Evolutionary conservation across 2,797 vertebrate genomes (phyloP), one percentile per base, ranked within the genome.

Genomic region (Dendrocincla tyrannina): DNA sequence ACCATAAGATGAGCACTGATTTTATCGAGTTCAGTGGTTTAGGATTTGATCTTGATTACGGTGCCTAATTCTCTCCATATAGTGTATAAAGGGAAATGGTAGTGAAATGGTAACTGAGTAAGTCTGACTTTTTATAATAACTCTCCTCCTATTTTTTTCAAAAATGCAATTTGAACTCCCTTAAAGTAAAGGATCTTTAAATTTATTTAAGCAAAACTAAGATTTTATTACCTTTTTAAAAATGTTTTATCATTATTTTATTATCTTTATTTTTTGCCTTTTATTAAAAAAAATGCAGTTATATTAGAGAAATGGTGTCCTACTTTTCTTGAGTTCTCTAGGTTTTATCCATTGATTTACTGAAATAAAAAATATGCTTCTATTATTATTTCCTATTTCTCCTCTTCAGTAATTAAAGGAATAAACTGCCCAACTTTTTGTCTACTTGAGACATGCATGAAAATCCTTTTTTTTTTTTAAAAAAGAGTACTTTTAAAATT

Each of bases 1-100:
- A 28, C 42, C 64, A 58, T 30, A 15, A 88, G 22, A 37, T 0
- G 1, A 59, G 5, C 1, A 0, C 4, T 23, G 35, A 25, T 55
- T 89, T 85, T 69, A 42, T 24, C 47, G 44, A 72, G 82, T 56
- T 46, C 32, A 35, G 27, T 46, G 18, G 11, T 86, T 86, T 67
- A 77, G 42, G 12, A 53, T 75, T 64, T 78, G 8, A 27, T 52
- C 15, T 66, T 60, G 32, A 41, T 68, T 56, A 73, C 55, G 17
- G 11, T 60, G 32, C 5, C 9, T 39, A 52, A 49, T 64, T 81
- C 28, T 85, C 11, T 10, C 23, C 12, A 33, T 15, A 24, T 22
- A 22, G 5, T 74, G 4, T 28, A 42, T 32, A 49, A 68, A 52
- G 3, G 2, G 5, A 84, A 32, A 85, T 11, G 7, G 25, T 30